Conservation (phyloP, 1,140 invertebrate genomes). For the Maconellicoccus hirsutus region DNA sequence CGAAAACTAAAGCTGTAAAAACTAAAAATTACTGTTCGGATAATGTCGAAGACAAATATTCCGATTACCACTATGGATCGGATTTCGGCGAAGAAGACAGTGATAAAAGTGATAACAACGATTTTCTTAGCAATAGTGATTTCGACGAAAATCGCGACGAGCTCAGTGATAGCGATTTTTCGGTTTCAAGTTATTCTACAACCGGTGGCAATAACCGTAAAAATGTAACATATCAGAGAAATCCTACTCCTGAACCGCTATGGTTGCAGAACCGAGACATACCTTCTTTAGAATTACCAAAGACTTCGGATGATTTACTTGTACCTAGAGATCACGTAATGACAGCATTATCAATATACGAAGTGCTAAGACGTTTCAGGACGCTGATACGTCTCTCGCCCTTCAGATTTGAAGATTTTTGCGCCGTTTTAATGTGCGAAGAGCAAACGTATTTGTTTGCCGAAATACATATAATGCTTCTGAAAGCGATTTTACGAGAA, state of each 20-base stretch:
- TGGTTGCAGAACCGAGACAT: slow-evolving; percentile 69
- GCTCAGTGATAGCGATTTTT: slow-evolving; percentile 71
- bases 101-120: slow-evolving; percentile 62
- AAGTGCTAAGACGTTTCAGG: slow-evolving; percentile 83
- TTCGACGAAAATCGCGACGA: slow-evolving; percentile 53
- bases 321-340: slow-evolving; percentile 66
- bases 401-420: slow-evolving; percentile 92
- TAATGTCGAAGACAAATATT: slow-evolving; percentile 61
- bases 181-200: slow-evolving; percentile 62
- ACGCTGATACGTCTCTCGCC: slow-evolving; percentile 80
- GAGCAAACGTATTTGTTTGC: slow-evolving; percentile 81
- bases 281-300: slow-evolving; percentile 62
- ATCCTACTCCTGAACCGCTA: slow-evolving; percentile 72
- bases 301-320: slow-evolving; percentile 80
- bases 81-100: slow-evolving; percentile 77
- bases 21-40: slow-evolving; percentile 32
- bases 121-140: slow-evolving; percentile 49
- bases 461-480: slow-evolving; percentile 83
- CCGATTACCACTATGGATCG: slow-evolving; percentile 80
- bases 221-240: slow-evolving; percentile 36
- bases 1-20: slow-evolving; percentile 26
- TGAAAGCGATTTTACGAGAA: slow-evolving; percentile 83
- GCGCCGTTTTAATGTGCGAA: slow-evolving; percentile 77
- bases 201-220: slow-evolving; percentile 49
- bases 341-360: slow-evolving; percentile 75